Evolutionary conservation across 2,888 invertebrate species (phyloP), one percentile per base, ranked within the genome.

Genomic region (Dasypolia templi): DNA sequence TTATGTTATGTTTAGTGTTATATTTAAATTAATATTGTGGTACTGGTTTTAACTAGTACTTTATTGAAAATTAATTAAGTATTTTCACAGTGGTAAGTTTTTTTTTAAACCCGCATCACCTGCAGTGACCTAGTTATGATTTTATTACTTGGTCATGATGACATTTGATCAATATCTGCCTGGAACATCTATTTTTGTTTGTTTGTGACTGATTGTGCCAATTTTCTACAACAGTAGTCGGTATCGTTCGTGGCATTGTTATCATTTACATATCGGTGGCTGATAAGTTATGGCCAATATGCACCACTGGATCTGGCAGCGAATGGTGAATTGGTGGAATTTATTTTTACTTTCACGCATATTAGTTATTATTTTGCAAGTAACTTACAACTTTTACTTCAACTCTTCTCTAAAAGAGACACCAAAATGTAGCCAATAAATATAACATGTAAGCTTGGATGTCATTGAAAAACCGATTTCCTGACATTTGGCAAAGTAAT

Each of bases 251-350:
- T 56, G 42, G 11, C 19, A 44, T 58, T 42, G n/a, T 26, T 44
- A 17, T n/a, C 49, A 11, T 29, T 51, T 58, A 72, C 29, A 1
- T 42, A 69, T 26, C 61, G 39, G 35, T 65, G 66, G 12, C n/a
- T 59, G 55, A 32, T 55, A 67, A 53, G 72, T 14, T 79, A 94
- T 94, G 95, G 94, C 94, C 55, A 94, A 93, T 85, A 87, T 94
- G 75, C 88, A 91, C 82, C 88, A 91, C 84, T 91, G 89, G 77
- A 93, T 94, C 76, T 88, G 92, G 93, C 92, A 88, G 83, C 91
- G 90, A 85, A 92, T 95, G 94, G 95, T 95, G 88, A 89, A 94
- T 93, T 72, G 11, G 72, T 44, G n/a, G 19, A 39, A 53, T 63
- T 51, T 62, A 0, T 51, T 75, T 39, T 55, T 55, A 59, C 35